Conservation (phyloP, 2,797 vertebrate species). For the Mormyrus hasselquistii region DNA sequence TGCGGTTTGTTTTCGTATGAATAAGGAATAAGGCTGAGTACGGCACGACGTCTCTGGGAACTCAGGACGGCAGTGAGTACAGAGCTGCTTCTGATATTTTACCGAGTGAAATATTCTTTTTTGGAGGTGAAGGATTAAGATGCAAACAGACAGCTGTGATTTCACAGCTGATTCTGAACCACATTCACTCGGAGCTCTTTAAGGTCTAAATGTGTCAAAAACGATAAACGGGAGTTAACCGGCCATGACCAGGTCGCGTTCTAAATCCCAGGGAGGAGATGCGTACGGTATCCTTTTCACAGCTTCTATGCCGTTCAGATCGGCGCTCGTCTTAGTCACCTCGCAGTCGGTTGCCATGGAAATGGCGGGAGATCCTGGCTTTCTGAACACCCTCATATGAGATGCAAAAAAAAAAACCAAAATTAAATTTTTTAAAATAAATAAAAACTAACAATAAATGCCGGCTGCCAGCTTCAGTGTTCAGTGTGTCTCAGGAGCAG, state of each 20-base stretch:
- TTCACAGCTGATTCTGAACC: not conserved
- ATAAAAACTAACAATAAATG: not conserved
- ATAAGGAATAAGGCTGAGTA: not conserved
- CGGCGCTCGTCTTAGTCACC: not conserved
- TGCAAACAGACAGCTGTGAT: not conserved
- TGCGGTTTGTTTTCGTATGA: not conserved
- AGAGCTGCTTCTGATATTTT: not conserved
- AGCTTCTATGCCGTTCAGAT: not conserved
- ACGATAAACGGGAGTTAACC: not conserved
- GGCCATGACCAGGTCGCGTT: not conserved
- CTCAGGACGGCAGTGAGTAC: not conserved
- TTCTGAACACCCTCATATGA: not conserved
- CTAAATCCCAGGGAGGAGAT: not conserved
- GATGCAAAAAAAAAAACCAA: not conserved
- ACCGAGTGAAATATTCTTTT: not conserved
- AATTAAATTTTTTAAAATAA: not conserved
- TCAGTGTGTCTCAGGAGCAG: not conserved
- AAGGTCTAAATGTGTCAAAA: not conserved
- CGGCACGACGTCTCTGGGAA: not conserved
- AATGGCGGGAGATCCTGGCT: conserved; percentile 3
- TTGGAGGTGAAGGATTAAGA: not conserved
- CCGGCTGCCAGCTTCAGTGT: not conserved
- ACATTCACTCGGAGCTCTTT: not conserved
- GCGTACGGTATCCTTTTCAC: not conserved
- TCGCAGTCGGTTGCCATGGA: conserved; percentile 16